phyloP scores from a whole-genome alignment of 2,797 vertebrate genomes.

The Malacoraja senta region DNA sequence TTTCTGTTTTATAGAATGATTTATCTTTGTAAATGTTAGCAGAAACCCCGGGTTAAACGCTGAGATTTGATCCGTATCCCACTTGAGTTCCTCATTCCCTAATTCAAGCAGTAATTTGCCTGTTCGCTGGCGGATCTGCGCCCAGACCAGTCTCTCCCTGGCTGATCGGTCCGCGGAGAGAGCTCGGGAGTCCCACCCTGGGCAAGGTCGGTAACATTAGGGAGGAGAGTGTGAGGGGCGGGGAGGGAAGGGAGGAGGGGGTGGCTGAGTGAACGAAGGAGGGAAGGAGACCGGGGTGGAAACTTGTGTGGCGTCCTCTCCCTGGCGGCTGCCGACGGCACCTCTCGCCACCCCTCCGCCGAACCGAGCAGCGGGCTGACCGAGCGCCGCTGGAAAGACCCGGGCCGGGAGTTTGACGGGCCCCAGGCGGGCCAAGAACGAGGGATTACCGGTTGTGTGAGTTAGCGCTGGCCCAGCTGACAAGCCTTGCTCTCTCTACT shows the following conservation, averaged over 20 bases:
- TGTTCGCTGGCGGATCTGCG: neutral
- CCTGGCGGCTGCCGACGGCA: neutral
- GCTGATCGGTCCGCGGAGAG: neutral
- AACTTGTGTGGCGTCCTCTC: neutral
- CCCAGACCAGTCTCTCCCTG: neutral
- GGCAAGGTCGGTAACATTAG: neutral
- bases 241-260: neutral
- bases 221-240: neutral
- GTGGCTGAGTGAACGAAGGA: no score
- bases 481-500: slow-evolving; percentile 1
- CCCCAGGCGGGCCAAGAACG: neutral
- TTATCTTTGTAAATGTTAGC: neutral
- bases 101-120: neutral
- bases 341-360: neutral
- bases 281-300: neutral
- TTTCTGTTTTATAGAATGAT: no score
- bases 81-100: neutral
- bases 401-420: neutral
- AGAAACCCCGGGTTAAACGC: neutral
- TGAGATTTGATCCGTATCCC: neutral
- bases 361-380: neutral
- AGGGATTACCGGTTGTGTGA: neutral
- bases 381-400: neutral
- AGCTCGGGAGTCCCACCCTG: neutral
- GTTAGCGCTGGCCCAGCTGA: neutral